These are phyloP conservation scores for Echinarachnius parma DNA, from an alignment of 53 echinoderm and acorn worm genomes.

Conservation along the genomic window DNA sequence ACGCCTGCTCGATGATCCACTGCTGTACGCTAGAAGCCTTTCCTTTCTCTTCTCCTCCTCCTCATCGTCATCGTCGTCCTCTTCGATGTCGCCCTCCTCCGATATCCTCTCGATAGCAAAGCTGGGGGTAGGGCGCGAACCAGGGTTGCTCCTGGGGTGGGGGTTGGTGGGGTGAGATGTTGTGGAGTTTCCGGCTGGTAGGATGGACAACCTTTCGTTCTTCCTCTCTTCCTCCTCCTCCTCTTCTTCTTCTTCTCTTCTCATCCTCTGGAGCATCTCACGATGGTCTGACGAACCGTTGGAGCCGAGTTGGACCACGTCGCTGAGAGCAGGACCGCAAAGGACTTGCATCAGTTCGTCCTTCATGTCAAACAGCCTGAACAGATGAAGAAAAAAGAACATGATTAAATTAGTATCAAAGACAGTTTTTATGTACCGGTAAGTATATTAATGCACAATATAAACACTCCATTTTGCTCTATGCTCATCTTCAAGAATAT, in stretches of 20 bases:
- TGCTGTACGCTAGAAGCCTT: constrained; percentile 4
- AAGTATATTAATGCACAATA: too few relatives aligned
- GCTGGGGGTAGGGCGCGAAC: not conserved
- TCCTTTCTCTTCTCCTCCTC: constrained; percentile 1
- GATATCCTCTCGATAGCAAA: constrained; percentile 29
- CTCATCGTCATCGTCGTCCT: constrained; percentile 6
- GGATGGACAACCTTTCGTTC: constrained; percentile 14
- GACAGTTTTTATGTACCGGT: not conserved
- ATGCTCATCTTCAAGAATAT: not conserved
- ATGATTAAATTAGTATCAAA: too few relatives aligned
- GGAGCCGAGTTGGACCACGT: too few relatives aligned
- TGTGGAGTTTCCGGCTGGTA: not conserved
- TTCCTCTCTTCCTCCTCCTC: constrained; percentile 13
- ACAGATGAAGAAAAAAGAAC: not conserved
- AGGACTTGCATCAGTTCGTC: constrained; percentile 47
- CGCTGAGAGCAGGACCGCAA: constrained; percentile 54
- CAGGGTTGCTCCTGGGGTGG: constrained; percentile 13
- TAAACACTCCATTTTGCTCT: not conserved
- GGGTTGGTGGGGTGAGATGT: not conserved
- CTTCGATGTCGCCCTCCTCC: constrained; percentile 31
- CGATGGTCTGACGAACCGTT: constrained; percentile 8
- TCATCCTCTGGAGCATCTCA: not conserved
- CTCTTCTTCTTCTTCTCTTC: not conserved
- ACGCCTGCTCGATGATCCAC: constrained; percentile 39
- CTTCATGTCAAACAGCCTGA: constrained; percentile 71